A percentile compares a stretch with the other conserved stretches of the same genome.
phyloP scores from a whole-genome alignment of 2,888 invertebrate species.

The Ceratothoa steindachneri region DNA sequence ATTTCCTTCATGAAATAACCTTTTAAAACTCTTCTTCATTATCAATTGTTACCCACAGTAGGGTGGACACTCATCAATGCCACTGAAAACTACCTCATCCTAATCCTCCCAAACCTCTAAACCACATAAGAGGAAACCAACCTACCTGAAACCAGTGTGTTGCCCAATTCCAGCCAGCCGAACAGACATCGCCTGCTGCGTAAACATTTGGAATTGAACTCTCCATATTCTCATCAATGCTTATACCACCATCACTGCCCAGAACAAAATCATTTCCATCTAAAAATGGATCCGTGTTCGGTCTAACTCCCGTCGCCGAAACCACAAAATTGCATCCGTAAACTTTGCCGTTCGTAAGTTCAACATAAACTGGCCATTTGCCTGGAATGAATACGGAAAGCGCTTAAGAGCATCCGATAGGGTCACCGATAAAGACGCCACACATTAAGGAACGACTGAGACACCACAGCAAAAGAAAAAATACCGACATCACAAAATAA shows the following conservation, averaged over 20 bases:
- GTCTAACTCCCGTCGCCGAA: conserved; percentile 88
- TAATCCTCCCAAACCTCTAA: no score
- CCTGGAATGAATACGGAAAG: background rate
- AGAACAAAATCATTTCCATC: conserved; percentile 39
- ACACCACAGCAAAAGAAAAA: background rate
- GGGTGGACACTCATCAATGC: no score
- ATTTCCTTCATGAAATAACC: no score
- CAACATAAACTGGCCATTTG: conserved; percentile 67
- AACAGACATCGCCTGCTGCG: conserved; percentile 94
- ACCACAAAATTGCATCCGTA: conserved; percentile 83
- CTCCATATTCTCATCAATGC: conserved; percentile 78
- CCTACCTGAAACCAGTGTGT: conserved; percentile 70
- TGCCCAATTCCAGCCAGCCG: conserved; percentile 70
- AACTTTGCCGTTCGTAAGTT: conserved; percentile 67
- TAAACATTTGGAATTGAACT: conserved; percentile 73
- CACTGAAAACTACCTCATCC: no score
- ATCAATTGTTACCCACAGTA: no score
- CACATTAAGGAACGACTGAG: no score
- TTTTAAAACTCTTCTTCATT: no score
- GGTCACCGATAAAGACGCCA: no score
- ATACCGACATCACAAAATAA: background rate
- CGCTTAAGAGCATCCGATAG: no score
- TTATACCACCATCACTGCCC: conserved; percentile 71
- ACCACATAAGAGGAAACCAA: no score
- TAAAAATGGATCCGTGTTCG: conserved; percentile 52